phyloP scores from a whole-genome alignment of 2,113 vertebrate genomes.

The Oryzias curvinotus region DNA sequence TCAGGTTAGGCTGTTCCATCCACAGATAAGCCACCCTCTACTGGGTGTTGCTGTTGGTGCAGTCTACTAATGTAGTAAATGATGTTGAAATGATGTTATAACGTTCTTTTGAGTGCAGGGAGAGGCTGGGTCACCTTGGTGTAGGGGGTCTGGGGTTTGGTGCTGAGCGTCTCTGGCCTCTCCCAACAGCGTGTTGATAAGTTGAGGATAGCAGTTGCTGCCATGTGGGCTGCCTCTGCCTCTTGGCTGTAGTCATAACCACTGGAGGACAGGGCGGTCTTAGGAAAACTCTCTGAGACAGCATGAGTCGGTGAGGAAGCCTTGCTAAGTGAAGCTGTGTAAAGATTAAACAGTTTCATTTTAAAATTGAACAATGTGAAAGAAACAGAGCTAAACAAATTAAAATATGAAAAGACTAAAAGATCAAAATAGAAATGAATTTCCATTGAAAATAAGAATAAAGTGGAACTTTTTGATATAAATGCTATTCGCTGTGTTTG shows the following conservation, averaged over 20 bases:
- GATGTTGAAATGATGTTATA: too few species aligned
- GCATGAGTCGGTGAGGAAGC: conserved; percentile 85
- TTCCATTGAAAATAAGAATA: too few species aligned
- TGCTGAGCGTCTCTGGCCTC: conserved; percentile 92
- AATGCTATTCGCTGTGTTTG: too few species aligned
- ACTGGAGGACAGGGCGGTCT: conserved; percentile 82
- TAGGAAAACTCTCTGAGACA: conserved; percentile 83
- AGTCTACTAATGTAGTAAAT: too few species aligned
- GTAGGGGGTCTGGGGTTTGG: conserved; percentile 83
- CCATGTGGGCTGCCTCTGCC: conserved; percentile 97
- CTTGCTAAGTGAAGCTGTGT: conserved; percentile 87
- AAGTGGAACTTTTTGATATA: too few species aligned
- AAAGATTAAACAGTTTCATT: conserved; percentile 11
- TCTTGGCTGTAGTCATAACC: conserved; percentile 96
- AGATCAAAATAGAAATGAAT: too few species aligned
- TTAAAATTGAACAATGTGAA: background rate
- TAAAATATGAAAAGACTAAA: too few species aligned
- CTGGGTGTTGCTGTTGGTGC: too few species aligned
- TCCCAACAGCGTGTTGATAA: conserved; percentile 99
- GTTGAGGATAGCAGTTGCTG: conserved; percentile 96
- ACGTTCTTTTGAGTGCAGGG: too few species aligned
- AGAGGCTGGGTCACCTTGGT: conserved; percentile 77
- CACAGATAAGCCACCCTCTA: too few species aligned
- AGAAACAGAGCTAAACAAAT: background rate
- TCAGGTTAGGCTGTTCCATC: too few species aligned